Base-by-base conservation (phyloP, 2,797 vertebrate species). In the Sebastes baramenuke region DNA sequence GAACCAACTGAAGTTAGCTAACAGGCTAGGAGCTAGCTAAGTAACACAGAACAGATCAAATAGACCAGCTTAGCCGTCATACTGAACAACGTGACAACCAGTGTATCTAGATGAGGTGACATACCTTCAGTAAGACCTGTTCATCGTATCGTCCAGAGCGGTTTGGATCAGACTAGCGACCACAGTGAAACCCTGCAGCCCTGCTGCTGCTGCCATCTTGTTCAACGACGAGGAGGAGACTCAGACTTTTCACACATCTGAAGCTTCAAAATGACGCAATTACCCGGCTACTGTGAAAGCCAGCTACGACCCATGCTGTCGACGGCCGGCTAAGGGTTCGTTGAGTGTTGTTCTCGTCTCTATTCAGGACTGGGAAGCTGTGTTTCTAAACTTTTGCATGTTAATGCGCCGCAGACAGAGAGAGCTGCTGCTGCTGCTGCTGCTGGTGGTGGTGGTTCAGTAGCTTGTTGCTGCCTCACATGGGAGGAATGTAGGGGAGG, bases 391-490 rank as follows among this genome's bases (percentile, higher is more conserved):
- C 94, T 95, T 95, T 91, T 87, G 80, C 91, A 91, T 89, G 82
- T 61, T 80, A 82, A 74, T 83, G 62, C 90, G 82, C 88, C 84
- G 85, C 77, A 77, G 72, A 29, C 64, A 56, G 78, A 52, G 78
- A 52, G 42, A 42, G 80, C 11, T 36, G 34, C 85, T 49, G 80
- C 77, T 78, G 69, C 29, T 29, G 29, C 29, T 29, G 42, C 64
- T 77, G 83, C 77, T 46, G 42, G 0, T 20, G 46, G 3, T 49
- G 10, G 4, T 36, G 2, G 36, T 38, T 38, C 73, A n/a, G 78
- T 79, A 89, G 89, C 90, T 92, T 91, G 89, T 92, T 94, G 93
- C 94, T 93, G 92, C 93, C 87, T 87, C 91, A 92, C 93, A 88
- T 92, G 93, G 93, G 93, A 90, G 92, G 93, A 94, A 93, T 94